phyloP scores from a whole-genome alignment of 2,888 invertebrate genomes.

The Gandaritis pyraliata region DNA sequence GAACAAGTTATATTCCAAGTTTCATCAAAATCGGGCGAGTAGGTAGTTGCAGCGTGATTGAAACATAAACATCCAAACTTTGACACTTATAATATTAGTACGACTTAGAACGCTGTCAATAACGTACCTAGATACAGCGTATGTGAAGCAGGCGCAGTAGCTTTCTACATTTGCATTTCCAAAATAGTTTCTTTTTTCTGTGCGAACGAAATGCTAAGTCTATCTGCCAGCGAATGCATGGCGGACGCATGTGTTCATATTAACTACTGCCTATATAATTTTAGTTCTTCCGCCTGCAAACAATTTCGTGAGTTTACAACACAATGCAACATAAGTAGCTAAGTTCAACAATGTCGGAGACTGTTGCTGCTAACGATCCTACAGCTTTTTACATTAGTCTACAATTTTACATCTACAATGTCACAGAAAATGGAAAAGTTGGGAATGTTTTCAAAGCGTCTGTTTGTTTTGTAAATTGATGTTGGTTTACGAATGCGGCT shows the following conservation, averaged over 20 bases:
- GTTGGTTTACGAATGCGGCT: not conserved
- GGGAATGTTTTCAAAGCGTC: constrained; percentile 12
- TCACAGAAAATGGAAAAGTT: constrained; percentile 24
- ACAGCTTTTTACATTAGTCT: constrained; percentile 26
- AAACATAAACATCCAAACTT: too few species aligned
- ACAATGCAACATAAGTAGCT: constrained; percentile 31
- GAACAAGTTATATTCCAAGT: too few species aligned
- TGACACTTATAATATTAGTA: too few species aligned
- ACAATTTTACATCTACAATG: constrained; percentile 20
- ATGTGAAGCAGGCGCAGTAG: too few species aligned
- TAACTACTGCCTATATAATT: not conserved
- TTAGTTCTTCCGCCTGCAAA: constrained; percentile 25
- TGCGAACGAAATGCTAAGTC: too few species aligned
- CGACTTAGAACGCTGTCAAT: too few species aligned
- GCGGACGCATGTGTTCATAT: too few species aligned
- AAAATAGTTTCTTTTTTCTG: not conserved
- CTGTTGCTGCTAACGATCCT: constrained; percentile 27
- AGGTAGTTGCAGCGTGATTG: too few species aligned
- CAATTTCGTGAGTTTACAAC: constrained; percentile 39
- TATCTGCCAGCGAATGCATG: too few species aligned
- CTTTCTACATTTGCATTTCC: too few species aligned
- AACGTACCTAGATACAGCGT: too few species aligned
- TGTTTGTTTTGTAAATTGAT: constrained; percentile 4
- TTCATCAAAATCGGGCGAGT: too few species aligned
- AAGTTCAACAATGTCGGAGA: constrained; percentile 36